Evolutionary conservation across 1,140 invertebrate species (phyloP), one percentile per base, ranked within the genome.

Genomic region (Drosophila pachea): DNA sequence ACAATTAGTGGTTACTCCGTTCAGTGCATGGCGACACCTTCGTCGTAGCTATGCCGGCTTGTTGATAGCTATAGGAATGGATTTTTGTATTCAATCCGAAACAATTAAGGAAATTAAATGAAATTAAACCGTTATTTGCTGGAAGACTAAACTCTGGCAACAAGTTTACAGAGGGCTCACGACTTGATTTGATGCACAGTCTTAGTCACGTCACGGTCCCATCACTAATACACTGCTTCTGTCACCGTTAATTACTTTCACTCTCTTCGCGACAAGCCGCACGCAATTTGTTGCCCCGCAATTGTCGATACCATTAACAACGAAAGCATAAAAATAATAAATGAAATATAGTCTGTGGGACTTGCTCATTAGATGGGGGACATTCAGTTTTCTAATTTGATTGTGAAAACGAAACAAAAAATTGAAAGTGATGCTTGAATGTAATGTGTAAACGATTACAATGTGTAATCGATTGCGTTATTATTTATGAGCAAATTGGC

Each of bases 221-320:
- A 47, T 47, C 45, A 11, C 45, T 11, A 22, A 47, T 29, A n/a
- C 32, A 16, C 32, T 35, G 32, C 50, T 60, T 61, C 32, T 64
- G 62, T 58, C 56, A 58, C 52, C 48, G 38, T 60, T 84, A 84
- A 83, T 83, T 83, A 83, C 79, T 83, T 83, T 83, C 79, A 83
- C 79, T 83, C 68, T 68, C 49, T 2, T 60, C 50, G 32, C 59
- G 40, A 60, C 60, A 55, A 55, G 35, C 48, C 33, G 22, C 77
- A 73, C 78, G 75, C 68, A 78, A 82, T 84, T 83, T 73, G 79
- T 79, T 50, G 65, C 61, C 62, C 32, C 54, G 32, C 45, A 74
- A 78, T 77, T 78, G 76, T 43, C 50, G 50, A 63, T 52, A 61
- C 50, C 66, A 74, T 74, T 60, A 71, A 70, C 68, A 52, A 74